Conservation (phyloP, 2,113 vertebrate species). For the Pica pica region DNA sequence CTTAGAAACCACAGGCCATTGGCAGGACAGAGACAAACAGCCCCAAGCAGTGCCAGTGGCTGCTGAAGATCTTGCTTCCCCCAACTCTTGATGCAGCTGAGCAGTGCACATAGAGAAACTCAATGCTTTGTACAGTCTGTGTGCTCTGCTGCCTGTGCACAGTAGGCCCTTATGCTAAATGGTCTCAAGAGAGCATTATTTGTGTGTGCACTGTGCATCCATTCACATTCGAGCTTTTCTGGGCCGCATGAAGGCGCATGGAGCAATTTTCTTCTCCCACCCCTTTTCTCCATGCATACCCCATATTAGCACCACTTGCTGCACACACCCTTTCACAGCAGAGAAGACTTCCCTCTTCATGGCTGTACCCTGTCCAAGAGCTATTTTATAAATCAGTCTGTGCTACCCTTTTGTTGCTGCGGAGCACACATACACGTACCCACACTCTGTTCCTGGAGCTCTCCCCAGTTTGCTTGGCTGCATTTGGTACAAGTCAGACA, state of each 20-base stretch:
- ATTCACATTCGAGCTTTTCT: not conserved
- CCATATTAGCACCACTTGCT: not conserved
- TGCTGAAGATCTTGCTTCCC: not conserved
- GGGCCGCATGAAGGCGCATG: not conserved
- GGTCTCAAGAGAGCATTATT: not conserved
- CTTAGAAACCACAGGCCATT: not conserved
- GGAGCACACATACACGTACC: accelerated
- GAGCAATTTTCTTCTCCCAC: not conserved
- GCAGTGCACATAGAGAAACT: not conserved
- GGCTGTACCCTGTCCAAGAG: not conserved
- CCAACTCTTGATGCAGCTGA: not conserved
- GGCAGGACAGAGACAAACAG: not conserved
- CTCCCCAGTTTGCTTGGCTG: not conserved
- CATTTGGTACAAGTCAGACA: not conserved
- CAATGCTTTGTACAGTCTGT: not conserved
- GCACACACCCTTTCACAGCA: not conserved
- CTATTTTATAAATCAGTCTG: not conserved
- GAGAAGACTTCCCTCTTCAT: not conserved
- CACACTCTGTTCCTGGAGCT: not conserved
- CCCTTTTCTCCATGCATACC: not conserved
- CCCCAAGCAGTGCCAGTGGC: not conserved
- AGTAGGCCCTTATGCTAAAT: not conserved
- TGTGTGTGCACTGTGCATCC: not conserved
- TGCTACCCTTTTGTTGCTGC: not conserved
- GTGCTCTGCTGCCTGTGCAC: not conserved